Evolutionary conservation across 1,140 invertebrate species (phyloP).

Genomic region (Drosophila micromelanica): DNA sequence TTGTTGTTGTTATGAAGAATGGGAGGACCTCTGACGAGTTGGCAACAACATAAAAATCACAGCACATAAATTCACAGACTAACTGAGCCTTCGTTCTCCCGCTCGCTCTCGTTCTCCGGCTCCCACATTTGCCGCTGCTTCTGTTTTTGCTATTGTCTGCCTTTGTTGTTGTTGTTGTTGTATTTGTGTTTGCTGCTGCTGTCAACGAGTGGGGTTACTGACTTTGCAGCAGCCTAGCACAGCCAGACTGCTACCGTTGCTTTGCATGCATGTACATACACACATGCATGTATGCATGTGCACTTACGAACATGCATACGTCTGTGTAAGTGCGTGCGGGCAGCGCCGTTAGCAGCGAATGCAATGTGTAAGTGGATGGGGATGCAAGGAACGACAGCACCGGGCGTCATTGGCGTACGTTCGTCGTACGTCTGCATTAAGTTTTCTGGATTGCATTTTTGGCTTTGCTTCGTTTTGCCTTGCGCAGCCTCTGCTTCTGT

Average conservation of each 20-base stretch:
- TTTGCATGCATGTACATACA: conserved; percentile 21
- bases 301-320: conserved; percentile 14
- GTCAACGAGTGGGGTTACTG: conserved; percentile 78
- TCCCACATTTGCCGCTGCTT: conserved; percentile 4
- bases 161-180: conserved; percentile 25
- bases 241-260: conserved; percentile 51
- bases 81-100: conserved; percentile 49
- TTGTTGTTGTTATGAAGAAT: conserved; percentile 38
- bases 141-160: conserved; percentile 27
- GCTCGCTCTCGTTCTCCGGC: conserved; percentile 8
- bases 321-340: conserved; percentile 35
- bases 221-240: conserved; percentile 75
- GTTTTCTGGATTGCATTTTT: conserved; percentile 34
- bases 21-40: conserved; percentile 66
- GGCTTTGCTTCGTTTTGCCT: conserved; percentile 32
- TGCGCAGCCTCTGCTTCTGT: conserved; percentile 43
- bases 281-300: neutral
- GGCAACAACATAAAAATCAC: conserved; percentile 77
- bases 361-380: conserved; percentile 28
- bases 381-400: conserved; percentile 26
- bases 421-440: conserved; percentile 22
- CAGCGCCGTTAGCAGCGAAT: conserved; percentile 34
- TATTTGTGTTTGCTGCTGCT: conserved; percentile 27
- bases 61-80: conserved; percentile 68
- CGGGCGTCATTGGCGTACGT: conserved; percentile 5